Conservation (phyloP, 2,797 vertebrate species). For the Remorina albescens region DNA sequence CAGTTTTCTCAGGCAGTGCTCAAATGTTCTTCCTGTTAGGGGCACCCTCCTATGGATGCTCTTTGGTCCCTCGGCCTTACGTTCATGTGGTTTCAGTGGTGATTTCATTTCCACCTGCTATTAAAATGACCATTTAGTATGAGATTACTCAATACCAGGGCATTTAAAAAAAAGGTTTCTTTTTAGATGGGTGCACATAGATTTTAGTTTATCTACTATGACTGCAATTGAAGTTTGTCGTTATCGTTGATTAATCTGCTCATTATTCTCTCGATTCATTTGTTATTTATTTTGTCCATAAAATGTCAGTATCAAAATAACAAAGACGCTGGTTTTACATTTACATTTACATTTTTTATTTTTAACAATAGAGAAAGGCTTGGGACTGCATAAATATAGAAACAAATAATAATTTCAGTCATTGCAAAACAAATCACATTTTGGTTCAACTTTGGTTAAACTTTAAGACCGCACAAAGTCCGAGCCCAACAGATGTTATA, state of each 20-base stretch:
- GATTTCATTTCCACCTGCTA: constrained; percentile 10
- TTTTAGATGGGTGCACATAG: neutral
- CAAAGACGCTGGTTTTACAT: neutral
- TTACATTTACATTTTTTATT: too few species aligned
- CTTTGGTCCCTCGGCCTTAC: constrained; percentile 32
- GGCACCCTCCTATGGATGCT: neutral
- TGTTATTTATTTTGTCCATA: neutral
- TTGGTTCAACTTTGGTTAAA: too few species aligned
- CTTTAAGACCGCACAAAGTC: too few species aligned
- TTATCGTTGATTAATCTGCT: neutral
- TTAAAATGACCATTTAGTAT: constrained; percentile 10
- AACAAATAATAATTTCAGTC: neutral
- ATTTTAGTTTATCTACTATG: neutral
- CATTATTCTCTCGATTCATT: neutral
- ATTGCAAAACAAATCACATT: too few species aligned
- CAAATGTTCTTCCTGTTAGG: constrained; percentile 11
- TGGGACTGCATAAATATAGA: neutral
- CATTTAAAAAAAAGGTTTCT: neutral
- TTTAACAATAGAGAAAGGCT: neutral
- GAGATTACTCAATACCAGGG: neutral
- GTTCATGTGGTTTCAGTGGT: constrained; percentile 21
- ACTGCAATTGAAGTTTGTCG: neutral
- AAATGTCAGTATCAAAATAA: neutral
- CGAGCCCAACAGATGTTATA: constrained; percentile 68
- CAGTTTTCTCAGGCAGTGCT: constrained; percentile 9